Percentiles rank a stretch among this genome's conserved stretches.
Conservation (phyloP, 1,140 invertebrate genomes). For the Brachionus rubens region DNA sequence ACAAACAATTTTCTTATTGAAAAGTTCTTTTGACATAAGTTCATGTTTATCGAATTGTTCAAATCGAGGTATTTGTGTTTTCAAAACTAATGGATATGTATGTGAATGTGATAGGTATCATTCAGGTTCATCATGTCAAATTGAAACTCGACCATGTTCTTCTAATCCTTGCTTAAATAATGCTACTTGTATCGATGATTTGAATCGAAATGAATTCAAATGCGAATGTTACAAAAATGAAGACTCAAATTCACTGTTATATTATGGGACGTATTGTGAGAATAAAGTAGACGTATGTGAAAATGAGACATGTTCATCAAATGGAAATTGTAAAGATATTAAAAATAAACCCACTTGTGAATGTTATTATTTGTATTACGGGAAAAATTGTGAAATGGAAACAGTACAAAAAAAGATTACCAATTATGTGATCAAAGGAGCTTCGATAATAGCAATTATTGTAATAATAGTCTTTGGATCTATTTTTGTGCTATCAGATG, state of each 20-base stretch:
- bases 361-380: background rate
- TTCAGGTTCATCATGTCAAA: constrained; percentile 77
- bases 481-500: no score
- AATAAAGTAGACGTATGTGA: background rate
- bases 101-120: background rate
- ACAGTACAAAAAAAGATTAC: background rate
- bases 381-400: background rate
- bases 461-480: no score
- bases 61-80: background rate
- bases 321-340: background rate
- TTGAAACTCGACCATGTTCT: constrained; percentile 73
- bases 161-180: constrained; percentile 77
- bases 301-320: background rate
- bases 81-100: background rate
- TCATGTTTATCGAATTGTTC: background rate
- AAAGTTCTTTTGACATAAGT: background rate
- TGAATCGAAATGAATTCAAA: constrained; percentile 74
- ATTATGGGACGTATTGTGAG: constrained; percentile 70
- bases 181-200: constrained; percentile 76
- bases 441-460: background rate
- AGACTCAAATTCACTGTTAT: constrained; percentile 74
- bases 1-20: background rate
- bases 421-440: background rate
- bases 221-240: constrained; percentile 66
- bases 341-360: background rate